Conservation (phyloP, 2,113 vertebrate genomes). For the Pterocles gutturalis region DNA sequence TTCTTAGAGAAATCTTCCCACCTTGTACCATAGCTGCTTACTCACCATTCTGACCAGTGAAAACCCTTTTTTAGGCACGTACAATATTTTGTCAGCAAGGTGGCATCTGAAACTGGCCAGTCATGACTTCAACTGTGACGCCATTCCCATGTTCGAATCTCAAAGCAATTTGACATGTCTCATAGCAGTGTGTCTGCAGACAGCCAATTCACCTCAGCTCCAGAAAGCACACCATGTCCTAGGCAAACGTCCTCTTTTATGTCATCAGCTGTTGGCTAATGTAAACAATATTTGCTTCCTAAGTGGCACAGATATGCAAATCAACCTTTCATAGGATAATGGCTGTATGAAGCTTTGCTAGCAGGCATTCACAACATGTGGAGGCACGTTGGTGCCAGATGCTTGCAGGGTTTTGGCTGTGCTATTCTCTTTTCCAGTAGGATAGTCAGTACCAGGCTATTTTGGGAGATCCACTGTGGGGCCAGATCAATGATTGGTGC, state of each 20-base stretch:
- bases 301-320: conserved; percentile 60
- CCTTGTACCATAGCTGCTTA: neutral
- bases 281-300: conserved; percentile 34
- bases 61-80: neutral
- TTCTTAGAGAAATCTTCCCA: neutral
- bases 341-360: conserved; percentile 48
- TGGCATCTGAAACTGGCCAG: neutral
- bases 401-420: conserved; percentile 59
- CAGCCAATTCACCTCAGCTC: neutral
- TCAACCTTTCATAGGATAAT: conserved; percentile 48
- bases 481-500: neutral
- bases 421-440: conserved; percentile 30
- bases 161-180: neutral
- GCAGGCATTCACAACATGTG: conserved; percentile 28
- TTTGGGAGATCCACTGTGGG: neutral
- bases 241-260: neutral
- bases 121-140: neutral
- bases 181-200: neutral
- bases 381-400: conserved; percentile 40
- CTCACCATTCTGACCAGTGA: neutral
- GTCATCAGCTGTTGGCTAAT: conserved; percentile 27
- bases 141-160: neutral
- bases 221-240: conserved; percentile 15
- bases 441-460: conserved; percentile 50
- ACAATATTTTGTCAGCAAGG: neutral